Percentiles rank a stretch among this genome's conserved stretches.
Evolutionary conservation across 2,888 invertebrate genomes (phyloP).

Genomic region (Melanophora roralis): DNA sequence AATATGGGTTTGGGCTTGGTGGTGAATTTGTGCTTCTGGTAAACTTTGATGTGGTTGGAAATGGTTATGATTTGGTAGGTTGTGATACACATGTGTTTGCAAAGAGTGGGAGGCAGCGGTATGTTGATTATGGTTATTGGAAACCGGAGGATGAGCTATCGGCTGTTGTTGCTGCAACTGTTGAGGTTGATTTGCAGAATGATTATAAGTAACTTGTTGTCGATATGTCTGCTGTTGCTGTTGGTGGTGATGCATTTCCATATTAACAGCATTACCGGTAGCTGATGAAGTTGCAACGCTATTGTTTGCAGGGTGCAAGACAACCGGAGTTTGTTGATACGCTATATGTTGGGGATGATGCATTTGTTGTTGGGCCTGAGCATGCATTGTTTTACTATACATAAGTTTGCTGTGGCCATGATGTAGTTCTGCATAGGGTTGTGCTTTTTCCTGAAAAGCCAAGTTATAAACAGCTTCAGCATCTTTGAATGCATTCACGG

Average conservation of each 20-base stretch:
- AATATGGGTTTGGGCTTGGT: constrained; percentile 37
- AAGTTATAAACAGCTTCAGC: constrained; percentile 90
- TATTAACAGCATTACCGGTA: constrained; percentile 1
- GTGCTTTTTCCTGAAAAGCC: constrained; percentile 87
- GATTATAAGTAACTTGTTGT: constrained; percentile 50
- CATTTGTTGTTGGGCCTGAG: constrained; percentile 77
- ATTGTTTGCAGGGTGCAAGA: constrained; percentile 12
- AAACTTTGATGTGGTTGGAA: constrained; percentile 39
- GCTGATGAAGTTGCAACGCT: neutral
- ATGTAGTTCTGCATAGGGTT: constrained; percentile 87
- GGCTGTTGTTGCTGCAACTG: constrained; percentile 42
- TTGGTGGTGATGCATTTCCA: constrained; percentile 40
- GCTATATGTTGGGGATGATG: constrained; percentile 56
- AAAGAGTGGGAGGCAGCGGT: constrained; percentile 21
- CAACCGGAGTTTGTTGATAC: constrained; percentile 37
- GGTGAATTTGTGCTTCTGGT: constrained; percentile 39
- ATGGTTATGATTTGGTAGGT: constrained; percentile 42
- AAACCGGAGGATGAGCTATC: constrained; percentile 26
- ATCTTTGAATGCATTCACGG: constrained; percentile 87
- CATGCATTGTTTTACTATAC: constrained; percentile 77
- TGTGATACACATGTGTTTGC: constrained; percentile 48
- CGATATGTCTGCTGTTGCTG: constrained; percentile 38
- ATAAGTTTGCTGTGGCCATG: constrained; percentile 87
- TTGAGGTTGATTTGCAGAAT: constrained; percentile 39
- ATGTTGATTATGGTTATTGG: constrained; percentile 32